Evolutionary conservation across 2,797 vertebrate species (phyloP), one percentile per base, ranked within the genome.

Genomic region (Alectoris magna): DNA sequence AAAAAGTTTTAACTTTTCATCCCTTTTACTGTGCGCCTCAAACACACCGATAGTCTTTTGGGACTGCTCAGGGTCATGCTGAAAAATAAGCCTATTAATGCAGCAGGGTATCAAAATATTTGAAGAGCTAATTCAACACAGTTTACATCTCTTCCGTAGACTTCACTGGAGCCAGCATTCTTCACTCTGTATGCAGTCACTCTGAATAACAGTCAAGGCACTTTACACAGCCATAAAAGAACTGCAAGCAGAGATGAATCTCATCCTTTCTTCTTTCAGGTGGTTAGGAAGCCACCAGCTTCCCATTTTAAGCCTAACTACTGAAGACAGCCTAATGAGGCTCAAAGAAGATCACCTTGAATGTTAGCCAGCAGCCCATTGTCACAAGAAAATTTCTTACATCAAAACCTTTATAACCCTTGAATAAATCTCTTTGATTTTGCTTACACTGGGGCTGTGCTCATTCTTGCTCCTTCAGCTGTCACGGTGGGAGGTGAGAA

Each of bases 301-400:
- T 74, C 77, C 60, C 15, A 26, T 84, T 90, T 88, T 14, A 13
- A 93, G 71, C 81, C 49, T 46, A 39, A 66, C 78, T 83, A 62
- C 66, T 66, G 69, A 74, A 74, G 86, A 71, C 90, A 90, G 43
- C 76, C 82, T 63, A 90, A 84, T 77, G 82, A 88, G 88, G 83
- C 83, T 81, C 62, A 23, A 64, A 82, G 88, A 81, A 91, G 77
- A 86, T 94, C 90, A 94, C 91, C 87, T 81, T 77, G 81, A 95
- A 46, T 3, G 9, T 63, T 22, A 87, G 80, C 90, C 93, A 92
- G 41, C 64, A 94, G 75, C 66, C 85, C 88, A 68, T 22, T 75
- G 95, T 60, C 88, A 84, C 68, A 10, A 36, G 55, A 68, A 77
- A 90, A 89, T 59, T 94, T 66, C 78, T 38, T n/a, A 36, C 6